A percentile compares a stretch with the other conserved stretches of the same genome.
Conservation (phyloP, 2,797 vertebrate genomes). For the Macrochelys suwanniensis region DNA sequence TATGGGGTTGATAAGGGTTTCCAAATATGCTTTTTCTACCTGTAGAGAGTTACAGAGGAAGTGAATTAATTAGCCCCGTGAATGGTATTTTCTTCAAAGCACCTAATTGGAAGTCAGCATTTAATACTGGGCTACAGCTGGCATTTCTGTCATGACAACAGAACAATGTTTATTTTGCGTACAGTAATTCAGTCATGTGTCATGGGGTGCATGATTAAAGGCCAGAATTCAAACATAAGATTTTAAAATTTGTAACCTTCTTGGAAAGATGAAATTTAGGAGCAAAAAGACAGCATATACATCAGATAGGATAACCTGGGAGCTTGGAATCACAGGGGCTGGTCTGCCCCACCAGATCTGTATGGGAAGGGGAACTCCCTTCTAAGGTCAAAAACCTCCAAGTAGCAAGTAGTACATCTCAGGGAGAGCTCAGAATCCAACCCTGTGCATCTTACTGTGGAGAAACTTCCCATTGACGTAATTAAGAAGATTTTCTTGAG, state of each 20-base stretch:
- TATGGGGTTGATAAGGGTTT: neutral
- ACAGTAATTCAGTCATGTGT: constrained; percentile 6
- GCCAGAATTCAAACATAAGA: constrained; percentile 13
- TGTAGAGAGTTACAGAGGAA: neutral
- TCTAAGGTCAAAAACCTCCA: neutral
- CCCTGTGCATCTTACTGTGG: neutral
- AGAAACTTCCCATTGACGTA: neutral
- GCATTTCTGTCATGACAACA: constrained; percentile 7
- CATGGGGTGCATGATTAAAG: neutral
- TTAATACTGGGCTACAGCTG: neutral
- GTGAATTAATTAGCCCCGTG: neutral
- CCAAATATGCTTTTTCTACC: neutral
- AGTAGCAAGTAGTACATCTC: neutral
- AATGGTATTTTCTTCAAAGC: constrained; percentile 19
- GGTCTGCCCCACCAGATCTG: neutral
- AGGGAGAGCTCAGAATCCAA: neutral
- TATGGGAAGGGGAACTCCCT: neutral
- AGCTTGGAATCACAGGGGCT: neutral
- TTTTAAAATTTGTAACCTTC: neutral
- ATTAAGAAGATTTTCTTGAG: neutral
- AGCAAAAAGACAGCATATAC: neutral
- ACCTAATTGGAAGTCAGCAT: neutral
- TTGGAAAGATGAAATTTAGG: neutral
- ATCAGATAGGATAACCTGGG: neutral
- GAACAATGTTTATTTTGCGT: neutral